phyloP scores from a whole-genome alignment of 2,797 vertebrate species.

The Lepilemur septentrionalis region DNA sequence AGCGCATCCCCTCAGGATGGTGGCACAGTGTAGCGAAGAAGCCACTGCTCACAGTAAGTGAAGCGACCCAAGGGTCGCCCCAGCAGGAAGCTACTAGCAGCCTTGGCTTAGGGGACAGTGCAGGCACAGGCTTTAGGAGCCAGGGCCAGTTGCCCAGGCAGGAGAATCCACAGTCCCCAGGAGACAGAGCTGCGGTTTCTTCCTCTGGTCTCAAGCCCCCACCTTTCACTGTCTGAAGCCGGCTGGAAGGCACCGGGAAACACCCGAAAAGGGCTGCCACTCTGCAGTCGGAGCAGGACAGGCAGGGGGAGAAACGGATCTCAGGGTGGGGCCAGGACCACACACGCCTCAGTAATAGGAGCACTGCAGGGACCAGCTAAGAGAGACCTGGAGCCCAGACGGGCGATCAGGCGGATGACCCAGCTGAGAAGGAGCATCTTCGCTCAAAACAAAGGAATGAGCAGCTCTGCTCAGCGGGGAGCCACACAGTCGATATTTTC shows the following conservation, averaged over 20 bases:
- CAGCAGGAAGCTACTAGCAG: background rate
- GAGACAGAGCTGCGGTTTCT: background rate
- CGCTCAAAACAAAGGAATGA: accelerated
- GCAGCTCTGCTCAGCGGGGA: accelerated
- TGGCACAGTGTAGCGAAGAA: accelerated
- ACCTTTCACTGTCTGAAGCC: too few species aligned
- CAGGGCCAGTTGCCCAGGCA: background rate
- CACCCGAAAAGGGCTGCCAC: background rate
- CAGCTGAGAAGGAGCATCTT: accelerated
- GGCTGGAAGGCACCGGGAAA: background rate
- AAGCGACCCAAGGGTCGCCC: too few species aligned
- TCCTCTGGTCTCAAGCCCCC: background rate
- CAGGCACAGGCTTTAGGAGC: background rate
- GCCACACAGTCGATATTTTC: accelerated
- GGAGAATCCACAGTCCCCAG: background rate
- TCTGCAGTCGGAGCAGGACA: background rate
- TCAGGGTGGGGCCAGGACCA: background rate
- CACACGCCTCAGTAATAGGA: background rate
- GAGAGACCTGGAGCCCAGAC: accelerated
- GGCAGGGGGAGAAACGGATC: background rate
- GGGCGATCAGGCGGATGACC: background rate
- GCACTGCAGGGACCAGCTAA: background rate
- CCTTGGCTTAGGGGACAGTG: background rate
- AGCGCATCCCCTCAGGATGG: accelerated
- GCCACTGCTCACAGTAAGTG: accelerated